Percentiles rank a stretch among this genome's conserved stretches.
Evolutionary conservation across 2,113 vertebrate genomes (phyloP).

Genomic region (Silurus glanis): DNA sequence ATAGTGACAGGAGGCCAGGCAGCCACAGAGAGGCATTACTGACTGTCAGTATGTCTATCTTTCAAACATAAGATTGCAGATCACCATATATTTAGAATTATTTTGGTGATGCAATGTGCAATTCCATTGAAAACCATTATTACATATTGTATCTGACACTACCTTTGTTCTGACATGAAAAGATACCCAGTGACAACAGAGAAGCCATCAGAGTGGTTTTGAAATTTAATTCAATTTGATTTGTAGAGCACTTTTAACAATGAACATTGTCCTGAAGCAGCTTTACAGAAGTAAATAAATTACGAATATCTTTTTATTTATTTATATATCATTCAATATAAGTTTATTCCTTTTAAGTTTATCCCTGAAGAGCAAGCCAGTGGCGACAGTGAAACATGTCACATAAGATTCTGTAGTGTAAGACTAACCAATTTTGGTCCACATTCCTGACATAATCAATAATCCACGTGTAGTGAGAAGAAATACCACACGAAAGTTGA

Average conservation of each 20-base stretch:
- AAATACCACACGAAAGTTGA: not conserved
- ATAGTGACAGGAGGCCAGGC: conserved; percentile 48
- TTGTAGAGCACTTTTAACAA: too few relatives aligned
- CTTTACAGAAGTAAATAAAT: too few relatives aligned
- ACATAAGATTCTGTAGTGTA: not conserved
- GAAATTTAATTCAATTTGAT: not conserved
- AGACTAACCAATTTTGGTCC: not conserved
- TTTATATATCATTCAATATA: too few relatives aligned
- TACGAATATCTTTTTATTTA: too few relatives aligned
- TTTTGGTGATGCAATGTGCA: not conserved
- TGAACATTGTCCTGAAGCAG: too few relatives aligned
- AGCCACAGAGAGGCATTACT: conserved; percentile 29
- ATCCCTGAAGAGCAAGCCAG: not conserved
- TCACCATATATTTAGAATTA: conserved; percentile 25
- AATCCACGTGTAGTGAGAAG: not conserved
- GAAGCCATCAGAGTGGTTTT: not conserved
- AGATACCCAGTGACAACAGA: conserved; percentile 4
- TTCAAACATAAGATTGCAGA: conserved; percentile 18
- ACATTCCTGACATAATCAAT: not conserved
- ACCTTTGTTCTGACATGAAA: conserved; percentile 16
- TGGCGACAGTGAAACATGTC: conserved; percentile 10
- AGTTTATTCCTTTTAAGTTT: too few relatives aligned
- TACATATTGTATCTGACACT: conserved; percentile 9
- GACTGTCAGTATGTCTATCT: conserved; percentile 29
- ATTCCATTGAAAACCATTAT: not conserved